Evolutionary conservation across 1,140 invertebrate genomes (phyloP).

Genomic region (Drosophila jambulina): DNA sequence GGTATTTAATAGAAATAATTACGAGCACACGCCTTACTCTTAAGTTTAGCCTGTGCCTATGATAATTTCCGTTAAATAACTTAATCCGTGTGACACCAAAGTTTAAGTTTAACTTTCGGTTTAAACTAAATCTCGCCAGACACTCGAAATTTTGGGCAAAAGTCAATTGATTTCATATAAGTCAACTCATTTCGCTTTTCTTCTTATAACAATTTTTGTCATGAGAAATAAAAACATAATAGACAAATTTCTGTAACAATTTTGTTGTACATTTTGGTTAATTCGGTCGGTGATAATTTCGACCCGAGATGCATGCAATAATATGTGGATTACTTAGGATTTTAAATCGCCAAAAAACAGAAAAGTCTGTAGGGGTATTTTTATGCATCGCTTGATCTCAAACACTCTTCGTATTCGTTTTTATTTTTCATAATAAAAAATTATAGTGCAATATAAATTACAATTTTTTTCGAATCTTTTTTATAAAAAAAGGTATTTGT

Average conservation of each 20-base stretch:
- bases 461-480: constrained; percentile 73
- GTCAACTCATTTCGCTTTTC: constrained; percentile 13
- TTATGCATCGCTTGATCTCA: constrained; percentile 49
- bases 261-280: constrained; percentile 76
- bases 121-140: constrained; percentile 23
- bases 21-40: not conserved
- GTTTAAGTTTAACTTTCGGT: constrained; percentile 17
- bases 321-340: constrained; percentile 18
- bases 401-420: constrained; percentile 74
- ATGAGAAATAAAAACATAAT: constrained; percentile 58
- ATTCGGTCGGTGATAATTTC: constrained; percentile 49
- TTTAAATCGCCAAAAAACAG: constrained; percentile 43
- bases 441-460: constrained; percentile 75
- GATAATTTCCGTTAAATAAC: constrained; percentile 11
- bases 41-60: not conserved
- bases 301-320: constrained; percentile 20
- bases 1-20: not conserved
- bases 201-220: constrained; percentile 66
- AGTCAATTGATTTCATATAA: constrained; percentile 31
- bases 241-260: constrained; percentile 61
- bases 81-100: not conserved
- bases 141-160: constrained; percentile 5
- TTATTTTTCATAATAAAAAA: constrained; percentile 82
- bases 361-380: constrained; percentile 20
- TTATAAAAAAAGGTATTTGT: constrained; percentile 80